phyloP scores from a whole-genome alignment of 1,140 invertebrate genomes.

The Euwallacea similis region DNA sequence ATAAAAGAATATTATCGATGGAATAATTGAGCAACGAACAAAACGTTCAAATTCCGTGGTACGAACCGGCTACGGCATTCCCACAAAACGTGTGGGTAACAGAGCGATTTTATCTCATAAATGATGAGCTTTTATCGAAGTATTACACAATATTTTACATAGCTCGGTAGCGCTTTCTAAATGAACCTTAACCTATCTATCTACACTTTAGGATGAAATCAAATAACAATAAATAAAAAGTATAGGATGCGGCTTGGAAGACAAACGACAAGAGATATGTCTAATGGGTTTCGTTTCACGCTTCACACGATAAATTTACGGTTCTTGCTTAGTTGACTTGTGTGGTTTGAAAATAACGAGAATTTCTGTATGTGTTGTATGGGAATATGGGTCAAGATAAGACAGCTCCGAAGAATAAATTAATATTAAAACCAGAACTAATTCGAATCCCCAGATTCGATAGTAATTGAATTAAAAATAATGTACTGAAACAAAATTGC shows the following conservation, averaged over 20 bases:
- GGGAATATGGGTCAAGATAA: constrained; percentile 1
- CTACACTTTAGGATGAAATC: constrained; percentile 15
- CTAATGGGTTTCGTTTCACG: not conserved
- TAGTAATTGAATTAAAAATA: too few relatives aligned
- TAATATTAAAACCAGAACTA: too few relatives aligned
- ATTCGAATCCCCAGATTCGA: too few relatives aligned
- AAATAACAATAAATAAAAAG: constrained; percentile 18
- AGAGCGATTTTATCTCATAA: constrained; percentile 11
- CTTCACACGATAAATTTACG: constrained; percentile 3
- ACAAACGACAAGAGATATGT: not conserved
- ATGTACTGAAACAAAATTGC: too few relatives aligned
- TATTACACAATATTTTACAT: constrained; percentile 22
- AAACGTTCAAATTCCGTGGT: constrained; percentile 1
- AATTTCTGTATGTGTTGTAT: not conserved
- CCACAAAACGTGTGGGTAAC: constrained; percentile 11
- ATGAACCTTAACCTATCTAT: not conserved
- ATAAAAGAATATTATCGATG: too few relatives aligned
- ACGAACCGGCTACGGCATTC: not conserved
- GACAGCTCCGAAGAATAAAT: too few relatives aligned
- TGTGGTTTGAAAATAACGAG: constrained; percentile 8
- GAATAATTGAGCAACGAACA: too few relatives aligned
- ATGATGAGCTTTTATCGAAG: constrained; percentile 20
- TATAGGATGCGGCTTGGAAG: not conserved
- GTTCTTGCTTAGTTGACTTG: constrained; percentile 1
- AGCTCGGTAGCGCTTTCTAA: constrained; percentile 15